phyloP scores from a whole-genome alignment of 64 coral and sea anemone species.

The Actinia tenebrosa region DNA sequence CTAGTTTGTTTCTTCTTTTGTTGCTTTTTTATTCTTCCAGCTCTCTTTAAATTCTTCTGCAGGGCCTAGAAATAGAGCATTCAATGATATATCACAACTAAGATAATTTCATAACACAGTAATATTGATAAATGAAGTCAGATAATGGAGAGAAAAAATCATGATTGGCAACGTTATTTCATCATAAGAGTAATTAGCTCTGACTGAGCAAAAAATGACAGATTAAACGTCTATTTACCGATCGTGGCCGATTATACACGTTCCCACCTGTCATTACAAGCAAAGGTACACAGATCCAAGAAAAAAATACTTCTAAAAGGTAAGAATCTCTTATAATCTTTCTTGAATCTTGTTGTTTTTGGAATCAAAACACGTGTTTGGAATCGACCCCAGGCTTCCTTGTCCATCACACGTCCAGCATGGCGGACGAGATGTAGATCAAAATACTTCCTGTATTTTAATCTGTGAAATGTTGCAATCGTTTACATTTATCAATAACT shows the following conservation, averaged over 20 bases:
- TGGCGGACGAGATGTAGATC: neutral
- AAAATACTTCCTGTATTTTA: neutral
- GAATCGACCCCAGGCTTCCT: neutral
- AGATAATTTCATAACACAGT: neutral
- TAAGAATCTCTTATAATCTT: neutral
- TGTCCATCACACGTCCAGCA: neutral
- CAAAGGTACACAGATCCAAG: neutral
- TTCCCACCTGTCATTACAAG: slow-evolving; percentile 39
- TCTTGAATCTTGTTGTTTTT: neutral
- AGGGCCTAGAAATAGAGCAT: slow-evolving; percentile 30
- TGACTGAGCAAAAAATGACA: neutral
- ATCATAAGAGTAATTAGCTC: neutral
- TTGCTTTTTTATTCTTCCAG: slow-evolving; percentile 53
- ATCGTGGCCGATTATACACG: slow-evolving; percentile 30
- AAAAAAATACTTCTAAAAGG: neutral
- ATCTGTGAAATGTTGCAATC: neutral
- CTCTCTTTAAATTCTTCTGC: slow-evolving; percentile 63
- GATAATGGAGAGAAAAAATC: neutral
- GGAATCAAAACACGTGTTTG: neutral
- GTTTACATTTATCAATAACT: neutral
- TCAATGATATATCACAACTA: neutral
- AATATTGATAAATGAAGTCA: neutral
- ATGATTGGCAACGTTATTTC: neutral
- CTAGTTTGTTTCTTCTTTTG: slow-evolving; percentile 64
- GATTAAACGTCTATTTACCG: slow-evolving; percentile 1